Conservation (phyloP, 2,113 vertebrate species). For the Ardeotis arabs region DNA sequence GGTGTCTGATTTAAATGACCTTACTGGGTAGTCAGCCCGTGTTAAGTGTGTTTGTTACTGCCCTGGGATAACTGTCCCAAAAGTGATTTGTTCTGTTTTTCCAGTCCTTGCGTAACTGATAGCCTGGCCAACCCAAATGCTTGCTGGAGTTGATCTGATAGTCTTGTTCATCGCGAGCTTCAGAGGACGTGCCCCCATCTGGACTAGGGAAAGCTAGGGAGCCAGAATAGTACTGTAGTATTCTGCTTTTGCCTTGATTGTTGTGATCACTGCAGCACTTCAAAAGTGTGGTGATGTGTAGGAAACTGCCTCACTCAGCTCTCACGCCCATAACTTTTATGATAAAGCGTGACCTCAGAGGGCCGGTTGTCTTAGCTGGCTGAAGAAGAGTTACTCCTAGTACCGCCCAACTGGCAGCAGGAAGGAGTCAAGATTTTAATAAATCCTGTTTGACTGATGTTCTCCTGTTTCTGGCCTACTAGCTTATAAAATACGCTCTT, state of each 20-base stretch:
- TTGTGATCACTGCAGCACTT: not conserved
- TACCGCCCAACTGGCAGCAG: not conserved
- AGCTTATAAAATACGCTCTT: not conserved
- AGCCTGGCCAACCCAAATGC: rapidly evolving
- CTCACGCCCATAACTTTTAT: not conserved
- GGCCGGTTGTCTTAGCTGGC: not conserved
- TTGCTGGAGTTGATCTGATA: not conserved
- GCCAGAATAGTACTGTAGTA: not conserved
- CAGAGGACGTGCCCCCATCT: not conserved
- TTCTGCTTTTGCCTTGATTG: not conserved
- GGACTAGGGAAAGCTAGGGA: not conserved
- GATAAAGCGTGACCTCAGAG: too few relatives aligned
- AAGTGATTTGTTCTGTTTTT: not conserved
- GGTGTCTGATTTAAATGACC: not conserved
- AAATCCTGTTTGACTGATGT: not conserved
- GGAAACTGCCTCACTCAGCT: not conserved
- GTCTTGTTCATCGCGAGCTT: not conserved
- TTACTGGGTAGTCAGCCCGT: not conserved
- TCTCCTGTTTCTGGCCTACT: not conserved
- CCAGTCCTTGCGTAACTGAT: not conserved
- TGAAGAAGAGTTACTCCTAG: not conserved
- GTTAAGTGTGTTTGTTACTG: not conserved
- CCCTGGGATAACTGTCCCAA: not conserved
- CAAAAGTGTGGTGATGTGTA: not conserved
- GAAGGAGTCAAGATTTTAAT: not conserved